Percentiles rank a stretch among this genome's conserved stretches.
phyloP scores from a whole-genome alignment of 23 tunicate genomes.

The Styela clava region DNA sequence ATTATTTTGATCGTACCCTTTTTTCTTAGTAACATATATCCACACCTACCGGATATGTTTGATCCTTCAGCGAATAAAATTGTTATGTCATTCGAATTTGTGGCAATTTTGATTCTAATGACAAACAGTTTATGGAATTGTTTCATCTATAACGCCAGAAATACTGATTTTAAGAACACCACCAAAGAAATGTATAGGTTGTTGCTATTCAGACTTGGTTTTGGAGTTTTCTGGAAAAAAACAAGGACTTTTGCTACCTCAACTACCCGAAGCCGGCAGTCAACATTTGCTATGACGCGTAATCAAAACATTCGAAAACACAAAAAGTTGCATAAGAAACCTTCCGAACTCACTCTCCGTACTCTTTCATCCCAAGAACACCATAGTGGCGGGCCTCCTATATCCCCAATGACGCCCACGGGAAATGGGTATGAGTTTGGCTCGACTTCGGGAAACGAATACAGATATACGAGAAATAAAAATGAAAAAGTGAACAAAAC shows the following conservation, averaged over 20 bases:
- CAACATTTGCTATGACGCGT: background rate
- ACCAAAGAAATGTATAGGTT: constrained; percentile 3
- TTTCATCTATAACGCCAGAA: constrained; percentile 74
- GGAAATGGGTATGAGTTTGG: background rate
- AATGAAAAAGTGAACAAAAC: background rate
- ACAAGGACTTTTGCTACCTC: constrained; percentile 10
- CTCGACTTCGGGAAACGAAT: background rate
- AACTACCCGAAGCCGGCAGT: constrained; percentile 9
- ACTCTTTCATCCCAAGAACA: background rate
- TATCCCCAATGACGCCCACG: background rate
- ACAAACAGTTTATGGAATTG: constrained; percentile 82
- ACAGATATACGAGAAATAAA: background rate
- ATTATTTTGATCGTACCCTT: constrained; percentile 23
- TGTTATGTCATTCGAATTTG: constrained; percentile 31
- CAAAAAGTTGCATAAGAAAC: background rate
- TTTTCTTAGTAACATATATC: constrained; percentile 24
- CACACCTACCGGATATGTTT: constrained; percentile 18
- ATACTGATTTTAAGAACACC: constrained; percentile 31
- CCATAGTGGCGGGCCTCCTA: background rate
- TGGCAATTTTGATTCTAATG: constrained; percentile 36
- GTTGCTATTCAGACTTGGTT: background rate
- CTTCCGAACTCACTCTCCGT: background rate
- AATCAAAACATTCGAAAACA: background rate
- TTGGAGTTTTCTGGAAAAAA: constrained; percentile 6
- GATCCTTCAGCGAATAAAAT: constrained; percentile 18